Evolutionary conservation across 2,888 invertebrate species (phyloP).

Genomic region (Oscheius myriophilus): DNA sequence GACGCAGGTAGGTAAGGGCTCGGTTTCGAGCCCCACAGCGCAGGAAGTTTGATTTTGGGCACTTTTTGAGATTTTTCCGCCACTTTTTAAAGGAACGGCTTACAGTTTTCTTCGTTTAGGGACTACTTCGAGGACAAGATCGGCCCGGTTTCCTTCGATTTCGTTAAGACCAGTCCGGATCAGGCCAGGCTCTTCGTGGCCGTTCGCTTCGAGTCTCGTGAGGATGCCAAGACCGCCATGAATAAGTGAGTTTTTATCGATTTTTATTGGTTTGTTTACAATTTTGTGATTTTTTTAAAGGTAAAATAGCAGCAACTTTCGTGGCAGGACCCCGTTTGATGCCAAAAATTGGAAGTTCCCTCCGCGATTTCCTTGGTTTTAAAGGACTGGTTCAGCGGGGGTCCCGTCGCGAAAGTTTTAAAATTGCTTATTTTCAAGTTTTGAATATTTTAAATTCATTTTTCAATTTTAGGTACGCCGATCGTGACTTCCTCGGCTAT

Average conservation of each 20-base stretch:
- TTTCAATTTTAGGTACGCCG: constrained; percentile 52
- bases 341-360: too few species aligned
- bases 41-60: neutral
- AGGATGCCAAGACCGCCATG: constrained; percentile 61
- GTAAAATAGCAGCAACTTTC: too few species aligned
- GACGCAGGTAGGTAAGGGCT: constrained; percentile 2
- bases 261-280: neutral
- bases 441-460: constrained; percentile 19
- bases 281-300: too few species aligned
- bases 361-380: too few species aligned
- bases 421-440: too few species aligned
- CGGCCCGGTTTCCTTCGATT: constrained; percentile 67
- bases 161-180: constrained; percentile 64
- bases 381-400: too few species aligned
- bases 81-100: neutral
- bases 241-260: constrained; percentile 42
- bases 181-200: constrained; percentile 63
- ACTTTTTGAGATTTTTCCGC: neutral
- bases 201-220: constrained; percentile 64
- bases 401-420: too few species aligned
- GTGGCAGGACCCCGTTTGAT: too few species aligned
- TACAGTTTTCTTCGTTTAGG: constrained; percentile 41
- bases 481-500: constrained; percentile 58
- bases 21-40: neutral
- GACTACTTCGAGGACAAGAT: constrained; percentile 66